Evolutionary conservation across 1,140 invertebrate genomes (phyloP).

Genomic region (Cephus cinctus): DNA sequence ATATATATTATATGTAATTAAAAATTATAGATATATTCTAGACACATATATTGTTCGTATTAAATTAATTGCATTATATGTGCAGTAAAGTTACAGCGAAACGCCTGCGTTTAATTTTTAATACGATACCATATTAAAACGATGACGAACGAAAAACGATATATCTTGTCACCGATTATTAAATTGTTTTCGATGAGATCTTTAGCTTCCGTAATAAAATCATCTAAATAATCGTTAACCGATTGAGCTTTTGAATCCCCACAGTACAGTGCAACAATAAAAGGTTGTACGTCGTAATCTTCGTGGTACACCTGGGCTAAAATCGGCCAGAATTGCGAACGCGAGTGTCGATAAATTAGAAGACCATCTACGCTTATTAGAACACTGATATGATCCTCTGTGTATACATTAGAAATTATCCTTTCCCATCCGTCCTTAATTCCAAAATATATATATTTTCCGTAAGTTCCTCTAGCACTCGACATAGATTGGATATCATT

Average conservation of each 20-base stretch:
- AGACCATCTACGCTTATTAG: background rate
- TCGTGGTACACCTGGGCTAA: background rate
- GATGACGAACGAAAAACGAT: background rate
- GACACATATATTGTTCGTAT: too few relatives aligned
- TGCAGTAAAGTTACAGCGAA: too few relatives aligned
- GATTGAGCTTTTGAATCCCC: slow-evolving; percentile 6
- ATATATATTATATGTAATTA: too few relatives aligned
- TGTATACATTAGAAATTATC: background rate
- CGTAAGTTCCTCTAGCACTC: background rate
- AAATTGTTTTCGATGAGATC: background rate
- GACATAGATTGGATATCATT: background rate
- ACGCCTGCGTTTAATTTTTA: too few relatives aligned
- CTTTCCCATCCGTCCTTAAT: background rate
- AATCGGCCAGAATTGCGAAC: slow-evolving; percentile 3
- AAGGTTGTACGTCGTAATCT: background rate
- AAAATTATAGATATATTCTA: too few relatives aligned
- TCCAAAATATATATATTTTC: background rate
- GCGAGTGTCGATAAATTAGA: background rate
- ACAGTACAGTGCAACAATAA: background rate
- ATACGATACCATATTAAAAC: too few relatives aligned
- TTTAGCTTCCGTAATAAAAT: background rate
- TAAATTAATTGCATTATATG: too few relatives aligned
- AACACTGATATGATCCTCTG: background rate
- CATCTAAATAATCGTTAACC: background rate
- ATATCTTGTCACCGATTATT: background rate